A percentile compares a stretch with the other conserved stretches of the same genome.
Conservation (phyloP, 2,888 invertebrate genomes). For the Ceraclea dissimilis region DNA sequence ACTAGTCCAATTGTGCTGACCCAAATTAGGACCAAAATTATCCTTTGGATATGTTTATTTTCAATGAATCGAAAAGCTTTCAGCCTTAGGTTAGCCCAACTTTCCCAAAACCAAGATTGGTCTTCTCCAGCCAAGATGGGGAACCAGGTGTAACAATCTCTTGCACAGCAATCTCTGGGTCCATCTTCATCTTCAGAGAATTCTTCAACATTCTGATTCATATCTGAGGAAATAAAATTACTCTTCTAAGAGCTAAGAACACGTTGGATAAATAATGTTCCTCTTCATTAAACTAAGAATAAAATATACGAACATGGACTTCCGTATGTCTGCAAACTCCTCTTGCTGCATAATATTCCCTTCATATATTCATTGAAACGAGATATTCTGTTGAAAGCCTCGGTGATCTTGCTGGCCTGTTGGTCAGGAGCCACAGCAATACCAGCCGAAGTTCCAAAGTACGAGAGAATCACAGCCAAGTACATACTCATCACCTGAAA, state of each 20-base stretch:
- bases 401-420: slow-evolving; percentile 95
- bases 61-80: slow-evolving; percentile 93
- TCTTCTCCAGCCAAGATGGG: slow-evolving; percentile 84
- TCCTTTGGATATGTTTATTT: slow-evolving; percentile 82
- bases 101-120: slow-evolving; percentile 76
- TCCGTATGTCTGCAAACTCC: neutral
- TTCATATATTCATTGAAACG: slow-evolving; percentile 84
- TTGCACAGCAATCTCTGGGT: slow-evolving; percentile 90
- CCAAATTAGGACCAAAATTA: neutral
- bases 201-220: neutral
- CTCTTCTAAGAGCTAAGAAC: too few relatives aligned
- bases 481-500: slow-evolving; percentile 92
- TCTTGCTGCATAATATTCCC: slow-evolving; percentile 40
- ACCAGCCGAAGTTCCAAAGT: slow-evolving; percentile 94
- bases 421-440: slow-evolving; percentile 88
- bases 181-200: slow-evolving; percentile 45
- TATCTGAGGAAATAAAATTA: neutral
- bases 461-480: slow-evolving; percentile 98
- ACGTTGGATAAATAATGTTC: too few relatives aligned
- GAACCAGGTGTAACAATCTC: slow-evolving; percentile 76
- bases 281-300: too few relatives aligned
- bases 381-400: slow-evolving; percentile 91
- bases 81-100: slow-evolving; percentile 62
- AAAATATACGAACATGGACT: neutral
- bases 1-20: neutral